phyloP scores from a whole-genome alignment of 2,888 invertebrate genomes.

The Salticus scenicus region DNA sequence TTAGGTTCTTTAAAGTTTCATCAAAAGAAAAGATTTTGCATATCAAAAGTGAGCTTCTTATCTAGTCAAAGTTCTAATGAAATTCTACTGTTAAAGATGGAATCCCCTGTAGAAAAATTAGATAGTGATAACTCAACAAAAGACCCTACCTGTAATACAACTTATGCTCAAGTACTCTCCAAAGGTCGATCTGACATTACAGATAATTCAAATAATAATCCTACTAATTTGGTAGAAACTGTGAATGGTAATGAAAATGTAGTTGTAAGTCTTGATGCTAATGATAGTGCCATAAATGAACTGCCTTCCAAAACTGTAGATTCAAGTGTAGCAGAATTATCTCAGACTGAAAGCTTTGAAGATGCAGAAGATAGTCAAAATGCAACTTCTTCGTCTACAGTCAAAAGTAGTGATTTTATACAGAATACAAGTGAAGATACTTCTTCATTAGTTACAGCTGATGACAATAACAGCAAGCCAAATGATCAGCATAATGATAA shows the following conservation, averaged over 20 bases:
- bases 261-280: background rate
- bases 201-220: constrained; percentile 47
- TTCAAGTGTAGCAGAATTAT: background rate
- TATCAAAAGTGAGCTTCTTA: background rate
- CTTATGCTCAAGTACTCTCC: constrained; percentile 43
- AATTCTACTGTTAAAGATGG: background rate
- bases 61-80: constrained; percentile 8
- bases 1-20: too few relatives aligned
- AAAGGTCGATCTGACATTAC: constrained; percentile 22
- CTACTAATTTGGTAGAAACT: background rate
- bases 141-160: background rate
- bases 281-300: constrained; percentile 25
- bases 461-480: background rate
- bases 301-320: background rate
- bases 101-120: background rate
- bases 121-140: background rate
- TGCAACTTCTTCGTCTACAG: constrained; percentile 22
- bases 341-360: constrained; percentile 37
- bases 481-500: background rate
- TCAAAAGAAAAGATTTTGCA: too few relatives aligned
- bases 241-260: constrained; percentile 28
- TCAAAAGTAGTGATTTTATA: background rate
- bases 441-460: background rate
- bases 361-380: constrained; percentile 48
- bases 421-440: background rate